Conservation (phyloP, 2,113 vertebrate species). For the Cyprinus carpio region DNA sequence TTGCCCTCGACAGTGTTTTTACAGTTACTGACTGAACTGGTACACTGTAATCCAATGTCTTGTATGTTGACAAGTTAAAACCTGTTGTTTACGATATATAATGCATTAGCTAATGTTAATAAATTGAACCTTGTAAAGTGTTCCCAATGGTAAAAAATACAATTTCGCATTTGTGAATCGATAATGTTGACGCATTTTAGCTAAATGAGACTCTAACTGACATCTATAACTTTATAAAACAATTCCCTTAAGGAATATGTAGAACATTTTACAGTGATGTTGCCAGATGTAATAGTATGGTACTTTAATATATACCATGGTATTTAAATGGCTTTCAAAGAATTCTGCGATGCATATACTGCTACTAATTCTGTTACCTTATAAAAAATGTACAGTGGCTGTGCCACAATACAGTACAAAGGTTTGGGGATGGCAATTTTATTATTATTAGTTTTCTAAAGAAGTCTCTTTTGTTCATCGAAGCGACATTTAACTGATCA, state of each 20-base stretch:
- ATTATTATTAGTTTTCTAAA: background rate
- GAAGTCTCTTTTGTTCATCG: background rate
- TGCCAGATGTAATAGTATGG: background rate
- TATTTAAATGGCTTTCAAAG: background rate
- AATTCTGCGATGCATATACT: background rate
- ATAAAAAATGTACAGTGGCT: background rate
- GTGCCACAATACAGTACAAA: background rate
- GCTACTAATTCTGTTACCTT: background rate
- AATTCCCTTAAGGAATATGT: background rate
- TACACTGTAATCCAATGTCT: background rate
- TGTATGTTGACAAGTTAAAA: background rate
- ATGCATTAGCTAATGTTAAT: no score
- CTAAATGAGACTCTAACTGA: background rate
- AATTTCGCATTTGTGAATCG: no score
- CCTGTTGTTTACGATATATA: no score
- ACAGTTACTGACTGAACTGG: background rate
- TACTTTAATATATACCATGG: background rate
- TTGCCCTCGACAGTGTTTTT: background rate
- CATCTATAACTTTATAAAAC: slow-evolving; percentile 1
- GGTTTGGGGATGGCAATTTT: background rate
- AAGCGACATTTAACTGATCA: background rate
- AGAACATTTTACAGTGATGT: background rate
- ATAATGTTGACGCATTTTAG: background rate
- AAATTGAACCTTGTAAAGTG: no score
- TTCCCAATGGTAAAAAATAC: no score